Evolutionary conservation across 2,113 vertebrate species (phyloP), one percentile per base, ranked within the genome.

Genomic region (Indicator indicator): DNA sequence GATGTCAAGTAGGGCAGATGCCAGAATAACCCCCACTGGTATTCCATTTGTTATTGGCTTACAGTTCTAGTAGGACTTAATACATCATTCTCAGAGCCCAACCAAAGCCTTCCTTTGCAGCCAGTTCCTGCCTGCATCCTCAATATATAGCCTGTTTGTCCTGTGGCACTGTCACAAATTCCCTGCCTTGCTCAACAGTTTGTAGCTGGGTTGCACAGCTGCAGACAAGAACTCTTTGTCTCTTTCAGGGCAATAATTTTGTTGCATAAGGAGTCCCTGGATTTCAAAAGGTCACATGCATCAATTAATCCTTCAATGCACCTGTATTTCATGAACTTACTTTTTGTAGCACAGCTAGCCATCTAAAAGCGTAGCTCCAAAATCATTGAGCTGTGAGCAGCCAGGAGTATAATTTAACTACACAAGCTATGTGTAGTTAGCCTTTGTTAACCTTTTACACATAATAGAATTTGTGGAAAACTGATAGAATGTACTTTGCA

Each of bases 31-130:
- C 15, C 13, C 30, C 4, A 38, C 2, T 36, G 17, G 18, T 65
- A 78, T 32, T 44, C 20, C 20, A 23, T 1, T 70, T 67, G 19
- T 40, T 63, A 38, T 15, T 70, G 42, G 32, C 6, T 26, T 38
- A 7, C 0, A 0, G 19, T 69, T 54, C 42, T 14, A 32, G 32
- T 6, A 16, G 6, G 28, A 58, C 6, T 54, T 42, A 64, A 1
- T 44, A 42, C 5, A 54, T 32, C 52, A 9, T 7, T 62, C 30
- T 48, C 21, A 73, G 32, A 76, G 71, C 33, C 38, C 50, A 50
- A 50, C 48, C 48, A 38, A 75, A 75, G 64, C 75, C 18, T 33
- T 42, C 14, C 30, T 70, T 71, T 36, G 9, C 16, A 65, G 9
- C 20, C n/a, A n/a, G 27, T 56, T 27, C 44, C 38, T 50, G 23